Evolutionary conservation across 2,888 invertebrate genomes (phyloP).

Genomic region (Blomia tropicalis): DNA sequence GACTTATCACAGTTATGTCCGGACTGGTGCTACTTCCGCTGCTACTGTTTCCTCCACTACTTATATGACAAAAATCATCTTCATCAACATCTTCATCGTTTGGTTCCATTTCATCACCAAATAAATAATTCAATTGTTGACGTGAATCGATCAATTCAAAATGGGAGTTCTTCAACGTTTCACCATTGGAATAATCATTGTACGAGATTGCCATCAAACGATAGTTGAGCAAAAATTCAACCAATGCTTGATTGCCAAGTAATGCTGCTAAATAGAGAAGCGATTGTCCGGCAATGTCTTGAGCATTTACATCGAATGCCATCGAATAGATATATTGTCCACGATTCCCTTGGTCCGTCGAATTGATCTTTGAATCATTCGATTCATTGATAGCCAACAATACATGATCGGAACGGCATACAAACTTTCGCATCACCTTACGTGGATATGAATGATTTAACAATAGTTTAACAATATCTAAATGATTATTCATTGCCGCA

Average conservation of each 20-base stretch:
- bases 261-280: slow-evolving; percentile 75
- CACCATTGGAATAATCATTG: neutral
- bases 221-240: slow-evolving; percentile 57
- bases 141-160: neutral
- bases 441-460: slow-evolving; percentile 63
- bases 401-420: slow-evolving; percentile 41
- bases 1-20: slow-evolving; percentile 18
- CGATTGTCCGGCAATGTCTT: slow-evolving; percentile 75
- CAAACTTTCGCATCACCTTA: slow-evolving; percentile 45
- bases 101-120: slow-evolving; percentile 10
- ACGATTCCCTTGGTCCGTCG: slow-evolving; percentile 38
- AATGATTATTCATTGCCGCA: slow-evolving; percentile 73
- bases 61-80: too few relatives aligned
- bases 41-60: slow-evolving; percentile 35
- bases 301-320: slow-evolving; percentile 81
- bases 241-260: slow-evolving; percentile 59
- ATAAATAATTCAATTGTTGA: neutral
- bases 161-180: neutral
- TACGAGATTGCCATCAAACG: slow-evolving; percentile 43
- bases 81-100: slow-evolving; percentile 33
- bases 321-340: slow-evolving; percentile 59
- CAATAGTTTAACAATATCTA: slow-evolving; percentile 55
- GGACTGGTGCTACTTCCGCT: slow-evolving; percentile 45
- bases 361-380: neutral
- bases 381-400: neutral